Conservation (phyloP, 2,888 invertebrate genomes). For the Caenorhabditis macrosperma region DNA sequence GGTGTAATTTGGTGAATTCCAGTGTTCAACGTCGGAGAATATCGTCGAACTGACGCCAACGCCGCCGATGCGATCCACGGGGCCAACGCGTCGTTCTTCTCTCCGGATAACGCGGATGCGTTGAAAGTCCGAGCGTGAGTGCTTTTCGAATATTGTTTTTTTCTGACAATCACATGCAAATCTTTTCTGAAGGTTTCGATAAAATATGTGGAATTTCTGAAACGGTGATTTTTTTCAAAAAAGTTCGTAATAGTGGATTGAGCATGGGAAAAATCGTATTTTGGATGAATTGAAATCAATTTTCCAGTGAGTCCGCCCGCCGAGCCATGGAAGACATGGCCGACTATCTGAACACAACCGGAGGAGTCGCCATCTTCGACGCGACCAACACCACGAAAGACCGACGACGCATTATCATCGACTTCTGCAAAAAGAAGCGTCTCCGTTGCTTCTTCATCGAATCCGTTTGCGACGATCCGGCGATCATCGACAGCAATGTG, state of each 20-base stretch:
- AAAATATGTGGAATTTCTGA: too few relatives aligned
- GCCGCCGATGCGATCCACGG: constrained; percentile 72
- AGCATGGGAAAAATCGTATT: too few relatives aligned
- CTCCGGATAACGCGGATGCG: constrained; percentile 70
- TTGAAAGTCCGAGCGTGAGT: constrained; percentile 69
- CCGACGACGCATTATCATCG: constrained; percentile 60
- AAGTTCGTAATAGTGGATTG: too few relatives aligned
- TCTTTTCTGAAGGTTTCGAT: not conserved
- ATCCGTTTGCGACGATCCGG: constrained; percentile 95
- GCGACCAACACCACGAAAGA: constrained; percentile 94
- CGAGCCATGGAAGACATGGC: constrained; percentile 95
- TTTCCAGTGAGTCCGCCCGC: constrained; percentile 88
- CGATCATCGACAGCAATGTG: constrained; percentile 95
- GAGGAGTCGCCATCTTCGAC: constrained; percentile 95
- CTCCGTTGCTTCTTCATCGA: constrained; percentile 98
- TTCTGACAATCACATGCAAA: not conserved
- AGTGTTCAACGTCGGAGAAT: constrained; percentile 75
- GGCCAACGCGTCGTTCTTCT: constrained; percentile 72
- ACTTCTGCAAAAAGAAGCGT: constrained; percentile 66
- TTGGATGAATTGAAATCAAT: too few relatives aligned
- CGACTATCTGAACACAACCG: constrained; percentile 87
- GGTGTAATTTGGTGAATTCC: constrained; percentile 1
- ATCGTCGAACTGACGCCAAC: constrained; percentile 67
- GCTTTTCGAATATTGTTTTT: not conserved
- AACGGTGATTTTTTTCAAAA: too few relatives aligned